Conservation (phyloP, 1,140 invertebrate genomes). For the Apis cerana region DNA sequence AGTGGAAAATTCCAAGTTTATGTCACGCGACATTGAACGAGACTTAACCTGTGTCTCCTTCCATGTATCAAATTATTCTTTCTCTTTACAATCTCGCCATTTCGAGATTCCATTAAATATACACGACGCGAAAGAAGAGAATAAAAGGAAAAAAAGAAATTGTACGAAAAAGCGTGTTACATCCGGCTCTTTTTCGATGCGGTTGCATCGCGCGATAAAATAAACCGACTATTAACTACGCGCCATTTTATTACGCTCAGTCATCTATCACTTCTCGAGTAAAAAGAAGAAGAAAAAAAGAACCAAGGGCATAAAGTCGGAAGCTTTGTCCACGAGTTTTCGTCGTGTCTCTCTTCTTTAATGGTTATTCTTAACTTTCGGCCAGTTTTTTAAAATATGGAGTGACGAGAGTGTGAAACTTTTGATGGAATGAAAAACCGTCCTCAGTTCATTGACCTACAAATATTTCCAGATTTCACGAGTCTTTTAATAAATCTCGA, state of each 20-base stretch:
- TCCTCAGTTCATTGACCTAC: no score
- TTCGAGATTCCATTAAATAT: not conserved
- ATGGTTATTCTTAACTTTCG: not conserved
- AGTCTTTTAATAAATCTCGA: not conserved
- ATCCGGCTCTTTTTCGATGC: not conserved
- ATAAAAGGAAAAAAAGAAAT: not conserved
- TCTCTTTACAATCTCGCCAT: no score
- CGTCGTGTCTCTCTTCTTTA: not conserved
- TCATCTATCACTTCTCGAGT: slow-evolving; percentile 23
- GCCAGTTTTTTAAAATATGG: not conserved
- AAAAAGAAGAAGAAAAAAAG: no score
- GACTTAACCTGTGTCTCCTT: no score
- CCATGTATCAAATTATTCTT: no score
- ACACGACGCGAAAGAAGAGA: no score
- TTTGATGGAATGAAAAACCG: not conserved
- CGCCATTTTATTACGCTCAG: not conserved
- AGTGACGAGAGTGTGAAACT: not conserved
- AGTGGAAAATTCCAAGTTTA: no score
- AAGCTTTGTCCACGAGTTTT: not conserved
- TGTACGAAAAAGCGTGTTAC: not conserved
- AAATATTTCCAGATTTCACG: no score
- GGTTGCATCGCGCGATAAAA: not conserved
- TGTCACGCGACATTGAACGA: no score
- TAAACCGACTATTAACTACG: not conserved
- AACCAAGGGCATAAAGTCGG: not conserved